Evolutionary conservation across 2,888 invertebrate genomes (phyloP).

Genomic region (Rhingia campestris): DNA sequence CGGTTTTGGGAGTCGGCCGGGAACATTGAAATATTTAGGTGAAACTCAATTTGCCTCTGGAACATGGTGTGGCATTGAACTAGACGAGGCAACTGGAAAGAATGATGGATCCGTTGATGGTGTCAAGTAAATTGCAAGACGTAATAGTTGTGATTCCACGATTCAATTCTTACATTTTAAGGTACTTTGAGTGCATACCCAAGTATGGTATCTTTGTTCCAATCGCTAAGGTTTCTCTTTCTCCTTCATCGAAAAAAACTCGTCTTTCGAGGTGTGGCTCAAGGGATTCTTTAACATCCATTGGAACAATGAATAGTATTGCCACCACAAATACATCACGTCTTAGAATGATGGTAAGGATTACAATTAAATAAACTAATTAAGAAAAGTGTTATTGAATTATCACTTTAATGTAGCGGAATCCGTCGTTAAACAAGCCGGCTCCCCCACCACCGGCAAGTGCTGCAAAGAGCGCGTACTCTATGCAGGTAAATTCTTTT

Average conservation of each 20-base stretch:
- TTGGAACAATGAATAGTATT: slow-evolving; percentile 86
- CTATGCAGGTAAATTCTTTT: slow-evolving; percentile 79
- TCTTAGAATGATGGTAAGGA: slow-evolving; percentile 82
- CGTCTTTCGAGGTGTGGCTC: slow-evolving; percentile 90
- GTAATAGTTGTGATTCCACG: not conserved
- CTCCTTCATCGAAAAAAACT: slow-evolving; percentile 88
- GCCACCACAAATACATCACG: slow-evolving; percentile 84
- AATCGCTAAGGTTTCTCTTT: slow-evolving; percentile 93
- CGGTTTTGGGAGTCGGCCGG: slow-evolving; percentile 94
- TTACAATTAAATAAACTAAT: not conserved
- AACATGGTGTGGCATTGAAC: slow-evolving; percentile 97
- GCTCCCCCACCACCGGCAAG: slow-evolving; percentile 75
- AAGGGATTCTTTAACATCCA: slow-evolving; percentile 90
- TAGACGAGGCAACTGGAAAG: slow-evolving; percentile 96
- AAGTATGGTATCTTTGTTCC: slow-evolving; percentile 97
- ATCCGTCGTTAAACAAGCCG: slow-evolving; percentile 79
- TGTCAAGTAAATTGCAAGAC: slow-evolving; percentile 86
- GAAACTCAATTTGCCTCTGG: slow-evolving; percentile 95
- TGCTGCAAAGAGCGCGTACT: slow-evolving; percentile 80
- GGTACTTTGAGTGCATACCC: slow-evolving; percentile 96
- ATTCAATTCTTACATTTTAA: slow-evolving; percentile 81
- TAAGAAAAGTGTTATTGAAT: slow-evolving; percentile 69
- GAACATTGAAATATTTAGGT: slow-evolving; percentile 93
- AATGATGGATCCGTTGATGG: slow-evolving; percentile 98
- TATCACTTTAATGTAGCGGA: slow-evolving; percentile 76